Base-by-base conservation (phyloP, 2,888 invertebrate genomes). In the Pristionchus arcanus region DNA sequence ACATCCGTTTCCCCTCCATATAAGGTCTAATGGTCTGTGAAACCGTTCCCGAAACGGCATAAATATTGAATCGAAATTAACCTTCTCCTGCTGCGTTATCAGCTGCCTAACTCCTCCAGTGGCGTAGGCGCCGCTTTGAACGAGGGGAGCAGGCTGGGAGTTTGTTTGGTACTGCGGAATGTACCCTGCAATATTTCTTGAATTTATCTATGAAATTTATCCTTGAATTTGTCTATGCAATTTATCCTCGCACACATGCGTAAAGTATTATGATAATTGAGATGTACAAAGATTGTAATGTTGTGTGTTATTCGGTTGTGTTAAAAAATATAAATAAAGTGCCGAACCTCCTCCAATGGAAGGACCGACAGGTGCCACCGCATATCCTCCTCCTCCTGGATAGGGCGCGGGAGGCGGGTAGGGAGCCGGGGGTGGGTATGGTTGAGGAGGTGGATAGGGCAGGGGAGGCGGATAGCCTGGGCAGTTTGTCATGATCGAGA, bases 311-410 rank as follows among this genome's bases (percentile, higher is more conserved):
- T 25, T 66, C 25, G 59, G 66, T 28, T 66, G n/a, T n/a, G 7
- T 1, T 49, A 7, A 49, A 49, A 11, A 49, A 28, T 25, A 5
- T 28, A 63, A 13, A 19, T 28, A 28, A 28, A 66, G 11, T 2
- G 66, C 49, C 15, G 81, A 81, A 13, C 81, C 81, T 25, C 81
- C 81, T 81, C 81, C 81, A 15, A 81, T 81, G 13, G 81, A 55
- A 0, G 81, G 49, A 25, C 81, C 49, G 49, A 42, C 21, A 5
- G 77, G 77, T 25, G 42, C 19, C 37, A 81, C 81, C 16, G 49
- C 49, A 42, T 81, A 81, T n/a, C 81, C 81, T 25, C 81, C 81
- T 81, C 81, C 81, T 81, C 74, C 74, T 16, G 37, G 37, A 31
- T 34, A 31, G 1, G 68, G 68, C 5, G 15, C 21, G 37, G 37